Conservation (phyloP, 2,888 invertebrate genomes). For the Thelaira solivaga region DNA sequence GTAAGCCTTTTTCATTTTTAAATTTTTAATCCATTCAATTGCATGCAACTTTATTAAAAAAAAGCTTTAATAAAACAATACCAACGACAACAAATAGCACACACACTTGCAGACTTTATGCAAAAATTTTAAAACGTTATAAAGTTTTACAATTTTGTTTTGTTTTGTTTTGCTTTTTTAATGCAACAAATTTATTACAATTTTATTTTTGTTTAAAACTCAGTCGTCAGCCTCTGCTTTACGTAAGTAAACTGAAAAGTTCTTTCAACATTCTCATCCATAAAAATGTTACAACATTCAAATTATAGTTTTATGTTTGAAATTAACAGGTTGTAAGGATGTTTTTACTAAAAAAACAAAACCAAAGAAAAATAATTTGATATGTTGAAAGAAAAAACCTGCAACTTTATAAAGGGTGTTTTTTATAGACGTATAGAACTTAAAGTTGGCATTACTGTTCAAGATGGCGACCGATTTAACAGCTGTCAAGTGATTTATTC, state of each 20-base stretch:
- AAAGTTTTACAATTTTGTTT: conserved; percentile 28
- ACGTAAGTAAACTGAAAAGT: background rate
- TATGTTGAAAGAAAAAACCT: no score
- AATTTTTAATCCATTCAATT: background rate
- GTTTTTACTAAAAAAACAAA: background rate
- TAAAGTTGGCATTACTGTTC: no score
- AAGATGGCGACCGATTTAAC: no score
- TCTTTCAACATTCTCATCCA: background rate
- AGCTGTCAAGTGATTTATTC: no score
- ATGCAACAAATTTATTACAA: conserved; percentile 29
- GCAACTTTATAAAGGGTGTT: no score
- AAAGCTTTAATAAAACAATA: conserved; percentile 24
- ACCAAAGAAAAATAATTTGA: no score
- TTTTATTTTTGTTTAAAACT: background rate
- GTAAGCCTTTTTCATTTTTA: conserved; percentile 1
- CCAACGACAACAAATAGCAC: background rate
- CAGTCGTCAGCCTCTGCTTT: background rate
- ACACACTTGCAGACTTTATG: background rate
- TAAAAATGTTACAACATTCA: background rate
- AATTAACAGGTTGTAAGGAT: background rate
- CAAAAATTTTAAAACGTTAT: conserved; percentile 3
- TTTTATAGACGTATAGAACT: no score
- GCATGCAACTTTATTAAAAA: conserved; percentile 17
- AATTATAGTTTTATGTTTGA: background rate
- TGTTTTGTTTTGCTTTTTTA: conserved; percentile 28